Evolutionary conservation across 1,140 invertebrate genomes (phyloP).

Genomic region (Chymomyza costata): DNA sequence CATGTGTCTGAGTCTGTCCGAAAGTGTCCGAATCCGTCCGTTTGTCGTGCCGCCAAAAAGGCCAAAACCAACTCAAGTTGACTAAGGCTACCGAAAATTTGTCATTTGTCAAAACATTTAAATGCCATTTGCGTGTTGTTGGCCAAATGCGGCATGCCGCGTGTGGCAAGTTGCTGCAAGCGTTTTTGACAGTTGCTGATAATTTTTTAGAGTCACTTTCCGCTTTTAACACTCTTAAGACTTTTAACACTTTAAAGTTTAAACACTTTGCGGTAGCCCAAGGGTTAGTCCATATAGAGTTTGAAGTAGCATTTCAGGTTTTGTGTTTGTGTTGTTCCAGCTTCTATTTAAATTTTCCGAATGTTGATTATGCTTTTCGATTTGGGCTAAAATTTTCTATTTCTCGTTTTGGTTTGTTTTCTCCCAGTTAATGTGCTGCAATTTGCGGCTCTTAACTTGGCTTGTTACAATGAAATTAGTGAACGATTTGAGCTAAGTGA

Average conservation of each 20-base stretch:
- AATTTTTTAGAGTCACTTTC: slow-evolving; percentile 49
- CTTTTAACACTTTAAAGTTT: neutral
- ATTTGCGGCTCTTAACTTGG: slow-evolving; percentile 7
- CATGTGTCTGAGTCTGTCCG: too few relatives aligned
- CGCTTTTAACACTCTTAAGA: slow-evolving; percentile 56
- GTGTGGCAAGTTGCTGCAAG: neutral
- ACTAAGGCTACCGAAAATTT: slow-evolving; percentile 65
- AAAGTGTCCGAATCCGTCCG: too few relatives aligned
- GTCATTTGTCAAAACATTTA: slow-evolving; percentile 73
- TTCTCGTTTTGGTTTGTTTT: neutral
- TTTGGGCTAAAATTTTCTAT: neutral
- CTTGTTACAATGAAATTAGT: slow-evolving; percentile 10
- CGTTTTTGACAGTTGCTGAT: slow-evolving; percentile 65
- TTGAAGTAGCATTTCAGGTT: slow-evolving; percentile 3
- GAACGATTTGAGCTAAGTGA: too few relatives aligned
- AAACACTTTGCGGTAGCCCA: slow-evolving; percentile 22
- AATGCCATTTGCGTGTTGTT: slow-evolving; percentile 65
- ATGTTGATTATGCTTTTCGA: too few relatives aligned
- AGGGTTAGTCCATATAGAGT: slow-evolving; percentile 25
- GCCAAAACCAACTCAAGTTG: slow-evolving; percentile 23
- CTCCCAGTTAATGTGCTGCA: too few relatives aligned
- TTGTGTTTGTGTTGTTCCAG: slow-evolving; percentile 3
- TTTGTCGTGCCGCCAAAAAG: slow-evolving; percentile 32
- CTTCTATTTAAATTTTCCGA: too few relatives aligned
- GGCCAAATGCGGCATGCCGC: neutral